phyloP scores from a whole-genome alignment of 2,797 vertebrate species.

The Hippopotamyrus pictus region DNA sequence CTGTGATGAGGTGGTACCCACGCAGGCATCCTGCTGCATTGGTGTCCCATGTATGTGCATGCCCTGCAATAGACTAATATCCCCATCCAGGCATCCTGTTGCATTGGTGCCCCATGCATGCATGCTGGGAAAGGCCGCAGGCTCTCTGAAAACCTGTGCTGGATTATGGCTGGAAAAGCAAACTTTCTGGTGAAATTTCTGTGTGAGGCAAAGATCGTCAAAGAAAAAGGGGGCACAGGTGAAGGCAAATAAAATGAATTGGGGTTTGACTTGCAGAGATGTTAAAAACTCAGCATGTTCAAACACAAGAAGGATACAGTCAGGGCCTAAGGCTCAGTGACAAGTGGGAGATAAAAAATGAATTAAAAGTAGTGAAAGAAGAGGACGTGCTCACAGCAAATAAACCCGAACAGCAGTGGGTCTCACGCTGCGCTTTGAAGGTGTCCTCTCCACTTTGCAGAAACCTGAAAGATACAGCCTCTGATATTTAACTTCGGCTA shows the following conservation, averaged over 20 bases:
- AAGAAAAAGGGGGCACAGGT: neutral
- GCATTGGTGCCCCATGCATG: neutral
- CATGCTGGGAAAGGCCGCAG: neutral
- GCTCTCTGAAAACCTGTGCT: neutral
- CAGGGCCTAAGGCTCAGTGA: neutral
- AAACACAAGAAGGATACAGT: neutral
- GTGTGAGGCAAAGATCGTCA: neutral
- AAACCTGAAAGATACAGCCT: neutral
- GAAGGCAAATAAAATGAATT: neutral
- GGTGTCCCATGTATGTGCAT: neutral
- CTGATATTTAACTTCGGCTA: neutral
- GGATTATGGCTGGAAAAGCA: neutral
- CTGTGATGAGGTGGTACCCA: neutral
- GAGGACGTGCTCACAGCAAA: neutral
- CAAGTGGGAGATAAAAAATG: neutral
- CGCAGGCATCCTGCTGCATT: neutral
- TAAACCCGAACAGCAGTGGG: neutral
- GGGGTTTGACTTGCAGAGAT: neutral
- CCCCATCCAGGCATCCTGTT: neutral
- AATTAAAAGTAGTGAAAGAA: slow-evolving; percentile 9
- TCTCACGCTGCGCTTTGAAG: neutral
- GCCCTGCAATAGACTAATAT: neutral
- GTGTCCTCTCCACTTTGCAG: neutral
- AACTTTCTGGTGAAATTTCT: neutral
- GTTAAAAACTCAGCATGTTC: neutral